Conservation (phyloP, 1,140 invertebrate genomes). For the Calephelis virginiensis region DNA sequence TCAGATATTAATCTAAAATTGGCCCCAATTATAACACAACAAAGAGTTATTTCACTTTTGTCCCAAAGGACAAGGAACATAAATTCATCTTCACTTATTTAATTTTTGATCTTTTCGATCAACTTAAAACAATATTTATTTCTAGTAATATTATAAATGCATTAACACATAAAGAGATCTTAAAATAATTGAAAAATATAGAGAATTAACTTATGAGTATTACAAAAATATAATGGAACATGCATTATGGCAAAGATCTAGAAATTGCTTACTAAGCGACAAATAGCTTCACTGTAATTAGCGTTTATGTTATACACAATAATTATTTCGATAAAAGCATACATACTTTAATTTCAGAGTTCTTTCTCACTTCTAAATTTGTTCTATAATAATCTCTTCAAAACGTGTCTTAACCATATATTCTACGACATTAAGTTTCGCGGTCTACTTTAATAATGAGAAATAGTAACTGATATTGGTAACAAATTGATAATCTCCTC, state of each 20-base stretch:
- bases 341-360: conserved; percentile 25
- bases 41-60: conserved; percentile 40
- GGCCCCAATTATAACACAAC: conserved; percentile 54
- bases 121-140: conserved; percentile 22
- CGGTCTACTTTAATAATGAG: conserved; percentile 25
- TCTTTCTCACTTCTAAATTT: conserved; percentile 29
- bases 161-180: conserved; percentile 76
- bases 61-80: conserved; percentile 49
- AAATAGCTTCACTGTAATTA: conserved; percentile 69
- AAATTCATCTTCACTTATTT: conserved; percentile 45
- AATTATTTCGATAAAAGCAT: conserved; percentile 23
- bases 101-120: conserved; percentile 35
- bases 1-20: conserved; percentile 44
- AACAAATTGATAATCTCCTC: conserved; percentile 59
- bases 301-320: conserved; percentile 28
- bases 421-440: conserved; percentile 4
- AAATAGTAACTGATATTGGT: conserved; percentile 70
- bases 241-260: conserved; percentile 79
- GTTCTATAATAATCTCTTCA: conserved; percentile 28
- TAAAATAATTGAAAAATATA: conserved; percentile 72
- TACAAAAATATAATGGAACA: conserved; percentile 77
- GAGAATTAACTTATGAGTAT: conserved; percentile 77
- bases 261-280: conserved; percentile 73
- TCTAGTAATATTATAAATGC: conserved; percentile 73
- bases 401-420: conserved; percentile 28